phyloP scores from a whole-genome alignment of 2,888 invertebrate species.

The Hemicrepidius hirtus region DNA sequence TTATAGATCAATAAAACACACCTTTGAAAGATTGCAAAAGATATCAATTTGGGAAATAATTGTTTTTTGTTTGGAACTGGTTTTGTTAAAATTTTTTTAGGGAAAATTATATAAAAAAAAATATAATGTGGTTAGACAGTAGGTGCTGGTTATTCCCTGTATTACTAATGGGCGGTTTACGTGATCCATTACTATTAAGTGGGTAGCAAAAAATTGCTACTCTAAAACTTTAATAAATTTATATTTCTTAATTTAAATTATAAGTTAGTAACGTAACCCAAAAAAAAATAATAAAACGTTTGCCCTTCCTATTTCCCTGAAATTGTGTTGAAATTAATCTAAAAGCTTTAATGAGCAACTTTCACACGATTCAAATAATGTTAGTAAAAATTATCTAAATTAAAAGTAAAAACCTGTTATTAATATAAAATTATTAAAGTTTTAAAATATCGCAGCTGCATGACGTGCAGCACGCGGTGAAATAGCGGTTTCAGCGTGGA shows the following conservation, averaged over 20 bases:
- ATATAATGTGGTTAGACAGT: too few species aligned
- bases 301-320: background rate
- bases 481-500: constrained; percentile 13
- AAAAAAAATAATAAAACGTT: too few species aligned
- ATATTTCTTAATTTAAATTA: background rate
- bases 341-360: constrained; percentile 10
- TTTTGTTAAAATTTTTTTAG: too few species aligned
- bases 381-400: constrained; percentile 15
- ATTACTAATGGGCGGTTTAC: constrained; percentile 24
- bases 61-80: too few species aligned
- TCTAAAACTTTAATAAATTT: constrained; percentile 4
- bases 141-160: too few species aligned
- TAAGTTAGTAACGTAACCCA: background rate
- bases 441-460: constrained; percentile 14
- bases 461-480: constrained; percentile 42
- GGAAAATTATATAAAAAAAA: too few species aligned
- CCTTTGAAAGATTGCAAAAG: too few species aligned
- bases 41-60: too few species aligned
- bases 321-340: background rate
- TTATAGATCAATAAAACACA: too few species aligned
- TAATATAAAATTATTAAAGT: constrained; percentile 32
- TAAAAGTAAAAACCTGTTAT: constrained; percentile 16
- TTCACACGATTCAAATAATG: constrained; percentile 9
- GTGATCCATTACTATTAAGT: constrained; percentile 22
- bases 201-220: constrained; percentile 18